Conservation (phyloP, 2,888 invertebrate genomes). For the Capitulum mitella region DNA sequence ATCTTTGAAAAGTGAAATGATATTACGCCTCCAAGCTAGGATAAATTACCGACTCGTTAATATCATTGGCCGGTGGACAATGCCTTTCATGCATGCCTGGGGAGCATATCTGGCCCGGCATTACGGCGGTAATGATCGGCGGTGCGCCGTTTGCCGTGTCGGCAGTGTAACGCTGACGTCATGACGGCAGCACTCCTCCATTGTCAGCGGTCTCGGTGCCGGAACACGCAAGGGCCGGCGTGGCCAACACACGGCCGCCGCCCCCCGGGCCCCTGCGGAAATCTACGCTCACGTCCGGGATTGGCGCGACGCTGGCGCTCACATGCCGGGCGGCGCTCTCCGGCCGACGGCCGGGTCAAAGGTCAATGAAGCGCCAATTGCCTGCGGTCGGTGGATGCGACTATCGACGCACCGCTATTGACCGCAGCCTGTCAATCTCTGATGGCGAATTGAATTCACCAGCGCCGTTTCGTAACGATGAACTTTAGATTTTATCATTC, state of each 20-base stretch:
- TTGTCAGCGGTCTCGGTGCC: not conserved
- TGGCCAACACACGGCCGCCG: no score
- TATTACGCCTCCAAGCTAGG: not conserved
- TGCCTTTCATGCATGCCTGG: not conserved
- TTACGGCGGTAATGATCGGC: not conserved
- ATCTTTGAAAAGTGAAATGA: not conserved
- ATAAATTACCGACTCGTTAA: not conserved
- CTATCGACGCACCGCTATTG: not conserved
- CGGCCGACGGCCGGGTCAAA: no score
- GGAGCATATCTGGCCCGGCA: not conserved
- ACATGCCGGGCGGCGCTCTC: no score
- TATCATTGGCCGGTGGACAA: not conserved
- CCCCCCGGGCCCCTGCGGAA: no score
- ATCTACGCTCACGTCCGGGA: no score
- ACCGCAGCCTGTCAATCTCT: not conserved
- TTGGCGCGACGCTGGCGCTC: no score
- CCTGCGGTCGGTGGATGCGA: not conserved
- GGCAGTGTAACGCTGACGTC: not conserved
- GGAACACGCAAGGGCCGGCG: not conserved
- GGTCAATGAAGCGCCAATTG: no score
- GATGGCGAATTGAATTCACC: not conserved
- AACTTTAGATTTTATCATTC: no score
- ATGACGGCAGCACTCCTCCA: not conserved
- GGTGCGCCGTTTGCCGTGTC: not conserved
- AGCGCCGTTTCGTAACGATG: not conserved